These are phyloP conservation scores for Muntiacus muntjak DNA, from an alignment of 2,113 vertebrate species.

Conservation along the genomic window DNA sequence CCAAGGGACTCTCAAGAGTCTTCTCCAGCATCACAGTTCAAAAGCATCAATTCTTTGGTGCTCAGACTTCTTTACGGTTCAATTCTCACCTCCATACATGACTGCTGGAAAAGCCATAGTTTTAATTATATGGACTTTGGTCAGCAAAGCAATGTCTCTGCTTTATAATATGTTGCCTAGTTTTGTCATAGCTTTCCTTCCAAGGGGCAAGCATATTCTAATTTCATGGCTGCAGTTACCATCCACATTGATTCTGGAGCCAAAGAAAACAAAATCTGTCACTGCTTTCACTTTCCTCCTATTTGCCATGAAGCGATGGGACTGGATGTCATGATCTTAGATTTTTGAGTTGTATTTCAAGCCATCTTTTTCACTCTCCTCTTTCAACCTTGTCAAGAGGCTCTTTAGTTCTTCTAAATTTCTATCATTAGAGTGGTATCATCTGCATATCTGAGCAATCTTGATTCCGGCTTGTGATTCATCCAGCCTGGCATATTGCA, in stretches of 20 bases:
- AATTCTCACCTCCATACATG: background rate
- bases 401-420: background rate
- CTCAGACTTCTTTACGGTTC: background rate
- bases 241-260: background rate
- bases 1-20: background rate
- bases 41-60: background rate
- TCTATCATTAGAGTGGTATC: background rate
- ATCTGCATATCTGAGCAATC: background rate
- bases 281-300: background rate
- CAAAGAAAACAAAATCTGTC: background rate
- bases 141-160: background rate
- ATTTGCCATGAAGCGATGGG: background rate
- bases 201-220: background rate
- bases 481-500: background rate
- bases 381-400: background rate
- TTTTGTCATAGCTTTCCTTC: background rate
- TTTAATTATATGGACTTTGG: background rate
- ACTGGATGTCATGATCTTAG: background rate
- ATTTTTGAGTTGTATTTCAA: background rate
- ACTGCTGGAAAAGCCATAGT: background rate
- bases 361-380: background rate
- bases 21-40: background rate
- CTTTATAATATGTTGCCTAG: background rate
- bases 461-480: background rate
- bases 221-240: background rate